Percentiles rank a stretch among this genome's conserved stretches.
Conservation (phyloP, 2,888 invertebrate species). For the Spatulosminthurus flaviceps region DNA sequence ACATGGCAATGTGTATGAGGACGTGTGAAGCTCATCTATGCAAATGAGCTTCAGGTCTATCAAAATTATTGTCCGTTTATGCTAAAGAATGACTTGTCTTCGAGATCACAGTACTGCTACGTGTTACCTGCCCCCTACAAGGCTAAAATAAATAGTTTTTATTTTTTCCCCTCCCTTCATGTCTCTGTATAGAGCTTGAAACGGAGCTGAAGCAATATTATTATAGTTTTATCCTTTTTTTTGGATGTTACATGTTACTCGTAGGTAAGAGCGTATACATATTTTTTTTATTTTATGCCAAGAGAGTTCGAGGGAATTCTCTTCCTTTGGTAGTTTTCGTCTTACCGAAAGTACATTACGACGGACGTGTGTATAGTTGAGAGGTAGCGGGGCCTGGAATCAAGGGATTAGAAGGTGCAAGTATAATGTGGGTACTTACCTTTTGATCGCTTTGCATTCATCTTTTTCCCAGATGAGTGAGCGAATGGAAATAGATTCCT, state of each 20-base stretch:
- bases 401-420: constrained; percentile 1
- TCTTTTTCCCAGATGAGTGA: not conserved
- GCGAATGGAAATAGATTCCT: constrained; percentile 10
- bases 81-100: constrained; percentile 53
- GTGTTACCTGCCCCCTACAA: constrained; percentile 54
- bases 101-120: constrained; percentile 49
- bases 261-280: too few relatives aligned
- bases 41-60: constrained; percentile 53
- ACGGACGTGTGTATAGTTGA: not conserved
- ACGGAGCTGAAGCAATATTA: not conserved
- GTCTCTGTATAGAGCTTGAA: not conserved
- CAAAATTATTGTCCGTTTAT: constrained; percentile 51
- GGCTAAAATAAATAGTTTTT: constrained; percentile 56
- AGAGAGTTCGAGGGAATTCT: not conserved
- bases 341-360: not conserved
- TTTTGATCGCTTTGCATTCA: constrained; percentile 4
- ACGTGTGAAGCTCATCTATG: constrained; percentile 54
- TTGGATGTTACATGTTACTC: too few relatives aligned
- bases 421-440: constrained; percentile 6
- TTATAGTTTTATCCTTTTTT: not conserved
- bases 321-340: not conserved
- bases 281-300: constrained; percentile 2
- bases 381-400: not conserved
- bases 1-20: constrained; percentile 27
- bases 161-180: constrained; percentile 29